Conservation (phyloP, 2,113 vertebrate genomes). For the Poecilia latipinna region DNA sequence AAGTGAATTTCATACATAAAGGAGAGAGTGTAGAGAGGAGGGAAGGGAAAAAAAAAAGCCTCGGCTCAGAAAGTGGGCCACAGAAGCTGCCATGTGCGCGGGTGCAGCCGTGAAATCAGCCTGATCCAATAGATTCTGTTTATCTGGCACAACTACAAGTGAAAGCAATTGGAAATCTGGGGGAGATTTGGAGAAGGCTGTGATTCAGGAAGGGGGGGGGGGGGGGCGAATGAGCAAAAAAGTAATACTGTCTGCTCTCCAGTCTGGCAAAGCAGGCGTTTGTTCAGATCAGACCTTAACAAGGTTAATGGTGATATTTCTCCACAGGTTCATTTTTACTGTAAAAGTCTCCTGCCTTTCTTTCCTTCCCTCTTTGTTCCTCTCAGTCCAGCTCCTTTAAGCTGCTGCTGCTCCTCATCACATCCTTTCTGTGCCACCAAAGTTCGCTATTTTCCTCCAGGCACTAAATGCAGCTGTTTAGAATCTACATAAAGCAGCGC, state of each 20-base stretch:
- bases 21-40: slow-evolving; percentile 14
- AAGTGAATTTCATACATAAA: slow-evolving; percentile 59
- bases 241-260: slow-evolving; percentile 76
- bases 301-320: slow-evolving; percentile 76
- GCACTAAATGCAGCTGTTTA: slow-evolving; percentile 58
- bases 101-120: slow-evolving; percentile 80
- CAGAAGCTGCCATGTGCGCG: slow-evolving; percentile 76
- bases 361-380: slow-evolving; percentile 27
- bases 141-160: slow-evolving; percentile 80
- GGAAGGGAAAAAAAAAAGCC: not conserved
- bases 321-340: slow-evolving; percentile 61
- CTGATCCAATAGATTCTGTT: slow-evolving; percentile 84
- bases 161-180: slow-evolving; percentile 81
- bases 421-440: slow-evolving; percentile 39
- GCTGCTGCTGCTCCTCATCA: slow-evolving; percentile 15
- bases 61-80: slow-evolving; percentile 70
- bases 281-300: slow-evolving; percentile 73
- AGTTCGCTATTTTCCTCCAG: slow-evolving; percentile 49
- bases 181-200: slow-evolving; percentile 80
- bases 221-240: slow-evolving; percentile 62
- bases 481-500: slow-evolving; percentile 47
- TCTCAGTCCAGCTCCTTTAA: too few species aligned
- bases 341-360: slow-evolving; percentile 47
- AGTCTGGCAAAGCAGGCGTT: slow-evolving; percentile 71
- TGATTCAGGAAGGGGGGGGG: too few species aligned